Percentiles rank a stretch among this genome's conserved stretches.
Evolutionary conservation across 2,113 vertebrate species (phyloP).

Genomic region (Sorex fumeus): DNA sequence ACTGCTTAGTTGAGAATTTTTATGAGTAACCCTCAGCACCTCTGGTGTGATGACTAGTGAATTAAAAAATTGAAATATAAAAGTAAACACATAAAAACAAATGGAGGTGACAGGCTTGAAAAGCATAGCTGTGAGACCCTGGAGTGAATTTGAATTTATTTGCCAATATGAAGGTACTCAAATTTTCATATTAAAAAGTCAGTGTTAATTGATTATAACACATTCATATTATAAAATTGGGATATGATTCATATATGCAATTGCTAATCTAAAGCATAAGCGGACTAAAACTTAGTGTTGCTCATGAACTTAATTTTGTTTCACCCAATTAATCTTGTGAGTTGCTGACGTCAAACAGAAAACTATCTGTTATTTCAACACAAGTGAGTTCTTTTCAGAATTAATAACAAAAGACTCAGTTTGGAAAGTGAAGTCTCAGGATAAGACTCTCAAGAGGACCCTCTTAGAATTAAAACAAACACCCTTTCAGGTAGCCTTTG

Average conservation of each 20-base stretch:
- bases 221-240: not conserved
- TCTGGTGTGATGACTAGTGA: too few species aligned
- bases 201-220: not conserved
- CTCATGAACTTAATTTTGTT: constrained; percentile 20
- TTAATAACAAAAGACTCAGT: not conserved
- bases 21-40: too few species aligned
- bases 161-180: not conserved
- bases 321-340: not conserved
- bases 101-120: too few species aligned
- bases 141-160: too few species aligned
- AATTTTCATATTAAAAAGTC: not conserved
- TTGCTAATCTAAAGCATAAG: constrained; percentile 18
- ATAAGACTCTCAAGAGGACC: not conserved
- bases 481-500: not conserved
- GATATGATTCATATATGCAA: not conserved
- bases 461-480: not conserved
- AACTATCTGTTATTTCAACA: not conserved
- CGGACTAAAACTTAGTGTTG: constrained; percentile 4
- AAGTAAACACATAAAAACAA: too few species aligned
- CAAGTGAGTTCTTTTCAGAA: not conserved
- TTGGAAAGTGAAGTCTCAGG: not conserved
- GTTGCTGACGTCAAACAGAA: not conserved
- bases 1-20: too few species aligned
- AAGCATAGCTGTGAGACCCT: too few species aligned
- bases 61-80: too few species aligned